Conservation (phyloP, 53 echinoderm and acorn worm genomes). For the Holothuria leucospilota region DNA sequence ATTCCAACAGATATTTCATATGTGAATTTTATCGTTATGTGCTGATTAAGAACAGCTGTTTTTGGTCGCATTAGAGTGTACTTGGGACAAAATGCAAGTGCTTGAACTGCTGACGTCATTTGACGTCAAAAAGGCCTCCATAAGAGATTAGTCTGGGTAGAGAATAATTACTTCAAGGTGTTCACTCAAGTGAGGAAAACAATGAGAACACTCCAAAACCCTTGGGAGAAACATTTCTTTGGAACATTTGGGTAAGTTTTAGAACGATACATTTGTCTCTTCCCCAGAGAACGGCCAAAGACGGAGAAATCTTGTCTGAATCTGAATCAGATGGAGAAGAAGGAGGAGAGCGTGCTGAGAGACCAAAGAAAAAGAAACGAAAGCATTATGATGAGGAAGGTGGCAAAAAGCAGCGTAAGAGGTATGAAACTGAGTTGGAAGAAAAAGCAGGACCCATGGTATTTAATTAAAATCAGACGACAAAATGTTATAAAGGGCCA, state of each 20-base stretch:
- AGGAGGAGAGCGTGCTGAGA: conserved; percentile 72
- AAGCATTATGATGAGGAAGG: conserved; percentile 72
- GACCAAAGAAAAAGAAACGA: conserved; percentile 64
- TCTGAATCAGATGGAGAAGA: conserved; percentile 60
- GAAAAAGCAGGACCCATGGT: neutral
- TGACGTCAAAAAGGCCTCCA: no score
- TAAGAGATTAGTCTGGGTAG: no score
- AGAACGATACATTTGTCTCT: neutral
- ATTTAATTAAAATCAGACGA: neutral
- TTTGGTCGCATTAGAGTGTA: no score
- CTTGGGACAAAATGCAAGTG: no score
- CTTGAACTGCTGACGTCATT: no score
- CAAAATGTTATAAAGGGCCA: no score
- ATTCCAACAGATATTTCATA: no score
- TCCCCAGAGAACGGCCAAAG: conserved; percentile 40
- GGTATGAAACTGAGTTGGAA: neutral
- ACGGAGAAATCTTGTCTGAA: conserved; percentile 44
- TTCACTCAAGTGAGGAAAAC: no score
- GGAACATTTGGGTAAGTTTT: neutral
- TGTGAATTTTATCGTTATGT: no score
- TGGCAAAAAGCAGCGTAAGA: conserved; percentile 33
- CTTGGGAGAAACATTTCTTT: neutral
- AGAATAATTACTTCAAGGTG: no score
- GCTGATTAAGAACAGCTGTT: no score
- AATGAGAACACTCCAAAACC: neutral